Conservation (phyloP, 2,113 vertebrate species). For the Dipodomys spectabilis region DNA sequence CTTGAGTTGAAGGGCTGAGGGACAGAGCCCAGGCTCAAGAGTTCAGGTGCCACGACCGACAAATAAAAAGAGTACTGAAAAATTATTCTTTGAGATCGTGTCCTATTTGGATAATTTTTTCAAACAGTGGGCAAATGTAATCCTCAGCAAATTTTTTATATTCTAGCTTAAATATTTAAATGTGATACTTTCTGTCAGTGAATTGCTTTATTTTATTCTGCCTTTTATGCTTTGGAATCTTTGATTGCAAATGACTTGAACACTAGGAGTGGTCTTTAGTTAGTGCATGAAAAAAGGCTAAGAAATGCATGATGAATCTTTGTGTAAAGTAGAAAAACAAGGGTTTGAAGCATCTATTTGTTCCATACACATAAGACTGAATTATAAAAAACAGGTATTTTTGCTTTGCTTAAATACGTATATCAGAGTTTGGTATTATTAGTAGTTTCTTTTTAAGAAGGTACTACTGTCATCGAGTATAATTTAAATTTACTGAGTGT, state of each 20-base stretch:
- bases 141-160: conserved; percentile 7
- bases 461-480: not conserved
- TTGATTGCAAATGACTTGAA: conserved; percentile 30
- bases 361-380: conserved; percentile 6
- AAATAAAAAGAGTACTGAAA: not conserved
- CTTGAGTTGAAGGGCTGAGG: no score
- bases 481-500: conserved; percentile 39
- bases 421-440: not conserved
- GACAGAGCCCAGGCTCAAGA: no score
- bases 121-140: conserved; percentile 37
- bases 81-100: conserved; percentile 47
- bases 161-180: conserved; percentile 29
- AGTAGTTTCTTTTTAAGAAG: not conserved
- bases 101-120: conserved; percentile 50
- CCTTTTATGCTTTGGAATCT: conserved; percentile 13
- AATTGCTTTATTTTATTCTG: conserved; percentile 22
- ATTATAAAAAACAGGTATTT: conserved; percentile 19
- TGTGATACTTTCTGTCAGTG: not conserved
- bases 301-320: not conserved
- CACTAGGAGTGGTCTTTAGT: conserved; percentile 4
- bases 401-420: not conserved
- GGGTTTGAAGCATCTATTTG: not conserved
- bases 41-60: no score
- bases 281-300: not conserved
- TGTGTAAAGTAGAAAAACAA: conserved; percentile 13